Evolutionary conservation across 2,113 vertebrate species (phyloP).

Genomic region (Aspiorhynchus laticeps): DNA sequence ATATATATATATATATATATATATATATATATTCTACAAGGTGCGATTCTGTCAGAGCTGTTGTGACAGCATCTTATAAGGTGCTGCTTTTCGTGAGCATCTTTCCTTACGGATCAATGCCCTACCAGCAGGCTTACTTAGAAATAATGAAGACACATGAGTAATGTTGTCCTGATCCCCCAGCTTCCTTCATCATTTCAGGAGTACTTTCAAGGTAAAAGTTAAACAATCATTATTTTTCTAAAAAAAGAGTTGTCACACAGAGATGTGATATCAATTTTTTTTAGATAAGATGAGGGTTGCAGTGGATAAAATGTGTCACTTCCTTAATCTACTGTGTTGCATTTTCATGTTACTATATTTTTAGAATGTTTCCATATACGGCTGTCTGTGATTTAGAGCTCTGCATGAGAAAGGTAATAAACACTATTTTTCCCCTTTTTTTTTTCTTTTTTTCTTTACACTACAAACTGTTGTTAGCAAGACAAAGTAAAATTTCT

Average conservation of each 20-base stretch:
- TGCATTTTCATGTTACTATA: not conserved
- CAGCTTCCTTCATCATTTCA: not conserved
- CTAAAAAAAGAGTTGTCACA: not conserved
- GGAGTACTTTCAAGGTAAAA: not conserved
- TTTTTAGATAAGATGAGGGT: too few species aligned
- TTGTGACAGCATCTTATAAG: too few species aligned
- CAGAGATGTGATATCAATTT: not conserved
- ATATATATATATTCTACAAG: too few species aligned
- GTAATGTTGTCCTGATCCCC: not conserved
- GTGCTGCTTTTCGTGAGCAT: not conserved
- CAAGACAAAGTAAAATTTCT: too few species aligned
- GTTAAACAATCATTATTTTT: not conserved
- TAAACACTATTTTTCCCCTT: not conserved
- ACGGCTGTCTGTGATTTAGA: not conserved
- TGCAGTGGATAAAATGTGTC: not conserved
- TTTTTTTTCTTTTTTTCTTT: too few species aligned
- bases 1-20: too few species aligned
- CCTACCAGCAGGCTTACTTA: not conserved
- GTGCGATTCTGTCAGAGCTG: too few species aligned
- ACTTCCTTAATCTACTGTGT: not conserved
- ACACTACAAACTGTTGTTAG: too few species aligned
- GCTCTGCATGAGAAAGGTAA: not conserved
- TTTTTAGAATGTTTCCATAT: not conserved
- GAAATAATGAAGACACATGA: not conserved
- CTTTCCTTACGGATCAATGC: slow-evolving; percentile 1